A percentile compares a stretch with the other conserved stretches of the same genome.
These are phyloP conservation scores for Caenorhabditis doughertyi DNA, from an alignment of 2,888 invertebrate species.

Conservation along the genomic window DNA sequence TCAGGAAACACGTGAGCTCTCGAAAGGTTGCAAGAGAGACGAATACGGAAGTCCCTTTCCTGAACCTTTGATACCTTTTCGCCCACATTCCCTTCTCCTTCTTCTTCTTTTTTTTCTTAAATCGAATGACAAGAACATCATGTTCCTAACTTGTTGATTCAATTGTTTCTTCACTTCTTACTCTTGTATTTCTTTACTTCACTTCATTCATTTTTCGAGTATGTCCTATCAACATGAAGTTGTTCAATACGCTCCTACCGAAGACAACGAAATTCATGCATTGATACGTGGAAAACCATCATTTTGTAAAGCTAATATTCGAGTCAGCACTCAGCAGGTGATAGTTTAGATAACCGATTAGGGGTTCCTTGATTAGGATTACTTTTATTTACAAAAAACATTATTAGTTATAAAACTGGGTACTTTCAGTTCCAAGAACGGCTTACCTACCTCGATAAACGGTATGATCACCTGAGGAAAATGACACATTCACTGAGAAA, in stretches of 20 bases:
- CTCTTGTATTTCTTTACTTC: not conserved
- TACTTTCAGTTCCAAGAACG: slow-evolving; percentile 71
- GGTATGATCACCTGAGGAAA: slow-evolving; percentile 71
- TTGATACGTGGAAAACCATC: slow-evolving; percentile 64
- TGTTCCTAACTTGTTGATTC: slow-evolving; percentile 32
- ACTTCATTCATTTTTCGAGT: slow-evolving; percentile 7
- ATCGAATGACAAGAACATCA: slow-evolving; percentile 28
- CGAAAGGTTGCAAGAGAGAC: slow-evolving; percentile 1
- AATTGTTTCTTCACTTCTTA: slow-evolving; percentile 20
- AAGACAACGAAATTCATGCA: slow-evolving; percentile 62
- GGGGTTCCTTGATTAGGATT: not conserved
- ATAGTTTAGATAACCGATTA: not conserved
- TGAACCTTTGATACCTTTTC: slow-evolving; percentile 43
- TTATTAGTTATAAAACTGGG: not conserved
- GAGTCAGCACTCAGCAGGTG: slow-evolving; percentile 61
- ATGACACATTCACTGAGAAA: slow-evolving; percentile 70
- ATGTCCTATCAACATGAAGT: slow-evolving; percentile 64
- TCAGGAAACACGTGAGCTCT: slow-evolving; percentile 27
- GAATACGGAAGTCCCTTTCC: slow-evolving; percentile 30
- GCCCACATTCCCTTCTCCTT: slow-evolving; percentile 16
- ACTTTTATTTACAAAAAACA: not conserved
- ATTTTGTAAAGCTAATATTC: slow-evolving; percentile 65
- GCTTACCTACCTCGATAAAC: slow-evolving; percentile 68
- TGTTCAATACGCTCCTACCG: slow-evolving; percentile 60
- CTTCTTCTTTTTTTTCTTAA: too few species aligned